Conservation (phyloP, 2,888 invertebrate genomes). For the Epiblema foenella region DNA sequence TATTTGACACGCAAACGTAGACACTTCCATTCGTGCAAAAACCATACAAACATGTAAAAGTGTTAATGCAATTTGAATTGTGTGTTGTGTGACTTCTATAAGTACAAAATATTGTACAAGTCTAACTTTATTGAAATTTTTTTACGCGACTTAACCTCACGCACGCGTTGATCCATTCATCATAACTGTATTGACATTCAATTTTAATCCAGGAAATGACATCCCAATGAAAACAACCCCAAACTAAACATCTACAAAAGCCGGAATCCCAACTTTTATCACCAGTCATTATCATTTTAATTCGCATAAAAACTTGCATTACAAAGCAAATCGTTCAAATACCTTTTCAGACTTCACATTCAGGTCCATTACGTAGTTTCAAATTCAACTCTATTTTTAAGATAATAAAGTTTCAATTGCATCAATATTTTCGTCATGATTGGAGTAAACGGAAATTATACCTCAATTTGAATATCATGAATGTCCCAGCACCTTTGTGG, state of each 20-base stretch:
- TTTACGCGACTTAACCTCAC: conserved; percentile 3
- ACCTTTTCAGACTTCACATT: conserved; percentile 14
- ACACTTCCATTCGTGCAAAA: not conserved
- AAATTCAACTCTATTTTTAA: conserved; percentile 4
- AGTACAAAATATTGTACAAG: not conserved
- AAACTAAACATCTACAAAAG: conserved; percentile 41
- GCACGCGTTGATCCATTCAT: conserved; percentile 31
- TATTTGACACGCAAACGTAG: not conserved
- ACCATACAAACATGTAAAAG: not conserved
- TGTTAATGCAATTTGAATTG: not conserved
- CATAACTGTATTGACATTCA: conserved; percentile 33
- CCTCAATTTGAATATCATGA: conserved; percentile 34
- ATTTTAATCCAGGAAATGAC: conserved; percentile 39
- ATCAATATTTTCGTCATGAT: not conserved
- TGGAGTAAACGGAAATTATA: conserved; percentile 10
- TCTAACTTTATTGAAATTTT: not conserved
- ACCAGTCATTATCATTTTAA: conserved; percentile 44
- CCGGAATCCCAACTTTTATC: conserved; percentile 37
- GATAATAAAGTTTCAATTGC: not conserved
- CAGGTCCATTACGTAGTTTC: not conserved
- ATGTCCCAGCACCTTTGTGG: conserved; percentile 57
- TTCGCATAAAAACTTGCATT: conserved; percentile 44
- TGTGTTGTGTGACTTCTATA: not conserved
- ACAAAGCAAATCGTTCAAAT: conserved; percentile 40
- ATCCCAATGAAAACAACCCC: conserved; percentile 39